Conservation (phyloP, 2,797 vertebrate species). For the Microctenopoma stevenorrisi region DNA sequence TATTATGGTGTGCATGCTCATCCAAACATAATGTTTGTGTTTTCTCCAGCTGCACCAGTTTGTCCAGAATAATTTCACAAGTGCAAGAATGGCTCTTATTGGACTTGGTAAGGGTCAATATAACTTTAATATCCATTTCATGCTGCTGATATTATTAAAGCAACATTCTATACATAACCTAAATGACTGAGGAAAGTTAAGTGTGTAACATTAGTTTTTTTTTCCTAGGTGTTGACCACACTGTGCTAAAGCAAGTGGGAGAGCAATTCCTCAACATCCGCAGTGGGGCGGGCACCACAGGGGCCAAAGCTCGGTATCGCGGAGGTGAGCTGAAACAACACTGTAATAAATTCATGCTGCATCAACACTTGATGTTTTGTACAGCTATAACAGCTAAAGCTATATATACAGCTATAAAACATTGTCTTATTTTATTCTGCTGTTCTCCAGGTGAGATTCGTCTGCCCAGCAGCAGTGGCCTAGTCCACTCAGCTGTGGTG, state of each 20-base stretch:
- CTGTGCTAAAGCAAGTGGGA: constrained; percentile 91
- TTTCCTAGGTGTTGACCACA: constrained; percentile 89
- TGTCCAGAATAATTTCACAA: constrained; percentile 96
- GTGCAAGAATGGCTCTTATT: constrained; percentile 94
- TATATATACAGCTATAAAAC: no score
- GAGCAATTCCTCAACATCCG: constrained; percentile 97
- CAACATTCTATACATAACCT: no score
- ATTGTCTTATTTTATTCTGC: no score
- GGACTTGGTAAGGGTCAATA: constrained; percentile 87
- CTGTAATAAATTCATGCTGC: no score
- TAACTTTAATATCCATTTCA: not conserved
- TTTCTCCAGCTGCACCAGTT: constrained; percentile 89
- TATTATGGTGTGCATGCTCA: not conserved
- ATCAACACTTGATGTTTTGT: not conserved
- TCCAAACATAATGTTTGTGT: constrained; percentile 14
- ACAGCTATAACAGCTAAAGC: not conserved
- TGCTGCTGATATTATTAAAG: not conserved
- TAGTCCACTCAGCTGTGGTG: constrained; percentile 91
- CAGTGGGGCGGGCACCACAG: constrained; percentile 87
- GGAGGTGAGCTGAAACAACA: constrained; percentile 83
- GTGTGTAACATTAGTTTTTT: not conserved
- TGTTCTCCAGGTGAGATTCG: constrained; percentile 88
- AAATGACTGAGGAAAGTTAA: not conserved
- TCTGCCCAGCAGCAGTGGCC: constrained; percentile 75
- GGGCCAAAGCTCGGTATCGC: constrained; percentile 86